Base-by-base conservation (phyloP, 2,888 invertebrate genomes). In the Chesias legatella region DNA sequence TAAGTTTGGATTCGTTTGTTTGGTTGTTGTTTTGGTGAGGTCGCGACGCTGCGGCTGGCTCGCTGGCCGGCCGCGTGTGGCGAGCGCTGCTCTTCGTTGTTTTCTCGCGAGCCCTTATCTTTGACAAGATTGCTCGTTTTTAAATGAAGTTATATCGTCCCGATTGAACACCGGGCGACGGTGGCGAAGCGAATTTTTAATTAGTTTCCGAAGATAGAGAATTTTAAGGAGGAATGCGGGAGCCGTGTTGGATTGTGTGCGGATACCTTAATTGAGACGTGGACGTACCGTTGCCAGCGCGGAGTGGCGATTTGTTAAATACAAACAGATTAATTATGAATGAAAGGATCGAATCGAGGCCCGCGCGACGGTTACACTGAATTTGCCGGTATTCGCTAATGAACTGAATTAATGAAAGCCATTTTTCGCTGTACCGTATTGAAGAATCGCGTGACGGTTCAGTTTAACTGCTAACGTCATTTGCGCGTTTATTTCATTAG, bases 151-250 rank as follows among this genome's bases (percentile, higher is more conserved):
- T 86, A 88, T 86, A 88, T 81, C 79, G 79, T 71, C 76, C 66
- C 82, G 85, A 81, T 84, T 84, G 81, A 81, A 81, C 83, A 81
- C 68, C 74, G 71, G 71, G 67, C 77, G 67, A 76, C 66, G 76
- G 67, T 78, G 83, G 79, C 79, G 82, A 79, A 67, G 82, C 85
- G 85, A 85, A 86, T 86, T 86, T 86, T 86, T 88, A 88, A 88
- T 86, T 88, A 88, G 86, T 86, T 85, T 84, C 84, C 86, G 77
- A 86, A 84, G 83, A 83, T 85, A 83, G 80, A 77, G 81, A 79
- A 83, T 82, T 85, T 80, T 76, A 76, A 79, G 76, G 70, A 75
- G 84, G 84, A 80, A 85, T 84, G 81, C 82, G 61, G 73, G 78
- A 74, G 75, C 69, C 72, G 69, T 82, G 84, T 82, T 69, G 59